Base-by-base conservation (phyloP, 2,113 vertebrate genomes). In the Myiozetetes cayanensis region DNA sequence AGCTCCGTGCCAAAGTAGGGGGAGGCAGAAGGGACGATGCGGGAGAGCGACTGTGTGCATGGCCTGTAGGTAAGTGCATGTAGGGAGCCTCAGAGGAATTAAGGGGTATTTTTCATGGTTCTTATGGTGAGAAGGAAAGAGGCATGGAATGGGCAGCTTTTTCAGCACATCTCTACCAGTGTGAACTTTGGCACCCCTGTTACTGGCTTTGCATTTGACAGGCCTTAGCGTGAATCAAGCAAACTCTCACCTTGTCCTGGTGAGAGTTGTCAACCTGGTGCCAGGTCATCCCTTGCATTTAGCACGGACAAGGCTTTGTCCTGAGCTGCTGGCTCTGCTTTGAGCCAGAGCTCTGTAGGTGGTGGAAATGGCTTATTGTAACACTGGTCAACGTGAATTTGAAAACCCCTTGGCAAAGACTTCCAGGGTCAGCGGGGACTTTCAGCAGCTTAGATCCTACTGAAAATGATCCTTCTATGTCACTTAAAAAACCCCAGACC, bases 1-100 rank as follows among this genome's bases (percentile, higher is more conserved):
- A 6, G 31, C 24, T 82, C 49, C 33, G 56, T 87, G 92, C 93
- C 68, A 39, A 23, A 58, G 70, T 10, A 18, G 37, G 37, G 47
- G 52, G 47, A 73, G 58, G 65, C 75, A 74, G 63, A 71, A 80
- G 50, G 59, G 41, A 25, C 1, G 1, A 18, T 0, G 3, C 0
- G 0, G 53, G 55, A 77, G 25, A 87, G 49, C 0, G 1, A 2
- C 14, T 33, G 15, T 53, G 4, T 1, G 3, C 28, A 14, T 46
- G 53, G 35, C 1, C 2, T 55, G 43, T 35, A 68, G 76, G 61
- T 90, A 56, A n/a, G 23, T 23, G 56, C 3, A 2, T n/a, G 25
- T 65, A 11, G 30, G 44, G 43, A 65, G 19, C 58, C 58, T 74
- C 9, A 24, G 16, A 91, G 58, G 33, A 46, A 22, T 50, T 41